These are phyloP conservation scores for Tholera decimalis DNA, from an alignment of 2,888 invertebrate species.

Conservation along the genomic window DNA sequence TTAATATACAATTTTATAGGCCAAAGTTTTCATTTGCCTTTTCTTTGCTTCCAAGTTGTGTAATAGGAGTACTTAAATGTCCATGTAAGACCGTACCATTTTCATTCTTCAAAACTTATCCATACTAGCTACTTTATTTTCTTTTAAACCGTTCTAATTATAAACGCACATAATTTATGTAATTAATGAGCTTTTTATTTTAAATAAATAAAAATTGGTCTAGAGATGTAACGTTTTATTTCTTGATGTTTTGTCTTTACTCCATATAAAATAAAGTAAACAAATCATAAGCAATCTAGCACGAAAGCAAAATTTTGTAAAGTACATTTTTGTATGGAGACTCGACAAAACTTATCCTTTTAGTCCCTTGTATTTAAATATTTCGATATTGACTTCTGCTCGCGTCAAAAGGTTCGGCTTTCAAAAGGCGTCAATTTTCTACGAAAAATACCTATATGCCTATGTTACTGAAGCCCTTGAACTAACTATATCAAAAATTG, in stretches of 20 bases:
- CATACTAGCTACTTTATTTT: slow-evolving; percentile 70
- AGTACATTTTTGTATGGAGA: not conserved
- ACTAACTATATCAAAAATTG: no score
- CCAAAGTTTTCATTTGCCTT: slow-evolving; percentile 70
- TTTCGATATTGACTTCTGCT: not conserved
- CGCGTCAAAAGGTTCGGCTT: no score
- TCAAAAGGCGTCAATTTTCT: no score
- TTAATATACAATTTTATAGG: slow-evolving; percentile 85
- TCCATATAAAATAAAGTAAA: not conserved
- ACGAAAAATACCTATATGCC: no score
- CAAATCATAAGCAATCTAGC: not conserved
- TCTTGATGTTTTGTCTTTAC: slow-evolving; percentile 10
- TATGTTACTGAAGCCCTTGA: no score
- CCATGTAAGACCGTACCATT: slow-evolving; percentile 83
- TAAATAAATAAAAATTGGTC: slow-evolving; percentile 87
- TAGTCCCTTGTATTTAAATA: not conserved
- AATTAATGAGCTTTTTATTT: slow-evolving; percentile 89
- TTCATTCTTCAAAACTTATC: slow-evolving; percentile 76
- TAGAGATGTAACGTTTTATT: slow-evolving; percentile 74
- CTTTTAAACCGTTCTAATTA: slow-evolving; percentile 80
- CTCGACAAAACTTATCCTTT: not conserved
- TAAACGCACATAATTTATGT: slow-evolving; percentile 89
- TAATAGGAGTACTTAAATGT: slow-evolving; percentile 86
- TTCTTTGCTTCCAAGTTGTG: slow-evolving; percentile 68
- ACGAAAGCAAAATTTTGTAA: not conserved